Base-by-base conservation (phyloP, 1,140 invertebrate species). In the Phortica variegata region DNA sequence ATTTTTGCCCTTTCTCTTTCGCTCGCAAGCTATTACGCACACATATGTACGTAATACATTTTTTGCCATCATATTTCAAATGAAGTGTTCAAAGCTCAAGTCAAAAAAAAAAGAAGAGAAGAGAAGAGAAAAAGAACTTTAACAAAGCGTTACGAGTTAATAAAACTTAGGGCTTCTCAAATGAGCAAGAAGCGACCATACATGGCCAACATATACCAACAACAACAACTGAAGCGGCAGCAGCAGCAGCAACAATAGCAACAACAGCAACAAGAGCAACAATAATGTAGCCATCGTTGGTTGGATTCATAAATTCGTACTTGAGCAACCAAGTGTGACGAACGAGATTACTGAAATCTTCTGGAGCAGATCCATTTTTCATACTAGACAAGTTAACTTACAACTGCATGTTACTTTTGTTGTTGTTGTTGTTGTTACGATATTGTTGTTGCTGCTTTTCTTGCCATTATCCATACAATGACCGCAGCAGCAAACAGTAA, bases 291-390 rank as follows among this genome's bases (percentile, higher is more conserved):
- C 36, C 31, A 33, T 40, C 49, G 43, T 47, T 55, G 32, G 49
- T 41, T 47, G 52, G 54, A 59, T 65, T 63, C 66, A 71, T 71
- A 71, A 71, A 71, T 71, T 71, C 55, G 68, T 73, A 73, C 61
- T 73, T 73, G 70, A 70, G 61, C 70, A 70, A 54, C 70, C 70
- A 73, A 66, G 70, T 73, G 69, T 73, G 70, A 73, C 70, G 70
- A 70, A 73, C 70, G 70, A 73, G 70, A 73, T 73, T 73, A 73
- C 70, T 70, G 65, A 73, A 73, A 73, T 73, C 69, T 73, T 73
- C 70, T 73, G 69, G 69, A 73, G 70, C 70, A 73, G 65, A 73
- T 73, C 70, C 70, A 73, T 73, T 73, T 73, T 73, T 70, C 59
- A 71, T 66, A 66, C 62, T 58, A 65, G 49, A 54, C 54, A 52